These are phyloP conservation scores for Phodopus roborovskii DNA, from an alignment of 2,113 vertebrate species.

Conservation along the genomic window DNA sequence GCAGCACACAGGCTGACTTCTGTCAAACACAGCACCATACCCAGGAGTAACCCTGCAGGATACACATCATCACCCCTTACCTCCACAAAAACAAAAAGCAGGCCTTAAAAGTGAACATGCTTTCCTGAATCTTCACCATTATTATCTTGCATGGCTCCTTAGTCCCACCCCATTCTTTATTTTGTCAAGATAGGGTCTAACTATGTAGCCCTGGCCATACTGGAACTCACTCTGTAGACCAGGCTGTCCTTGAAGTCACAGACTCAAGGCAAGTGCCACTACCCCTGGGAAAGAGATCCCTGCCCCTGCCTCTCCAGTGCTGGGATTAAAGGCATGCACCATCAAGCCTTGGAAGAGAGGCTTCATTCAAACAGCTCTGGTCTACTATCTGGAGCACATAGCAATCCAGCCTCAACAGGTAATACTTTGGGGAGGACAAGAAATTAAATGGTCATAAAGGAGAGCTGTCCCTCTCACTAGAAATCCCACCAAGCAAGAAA, in stretches of 20 bases:
- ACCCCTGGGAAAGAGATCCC: background rate
- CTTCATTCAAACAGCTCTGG: background rate
- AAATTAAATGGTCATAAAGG: rapidly evolving
- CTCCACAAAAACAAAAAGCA: background rate
- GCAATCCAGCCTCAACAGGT: background rate
- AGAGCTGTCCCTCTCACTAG: background rate
- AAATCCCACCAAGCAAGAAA: conserved; percentile 10
- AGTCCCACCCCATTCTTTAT: background rate
- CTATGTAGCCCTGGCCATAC: background rate
- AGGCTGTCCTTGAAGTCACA: background rate
- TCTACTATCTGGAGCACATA: background rate
- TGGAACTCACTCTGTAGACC: background rate
- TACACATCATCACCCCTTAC: background rate
- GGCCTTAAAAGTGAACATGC: background rate
- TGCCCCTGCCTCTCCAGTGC: background rate
- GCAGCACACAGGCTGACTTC: too few species aligned
- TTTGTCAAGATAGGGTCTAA: background rate
- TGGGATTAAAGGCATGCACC: background rate
- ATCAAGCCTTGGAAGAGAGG: background rate
- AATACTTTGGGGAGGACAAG: background rate
- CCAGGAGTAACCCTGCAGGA: background rate
- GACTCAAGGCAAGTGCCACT: too few species aligned
- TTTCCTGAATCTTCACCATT: background rate
- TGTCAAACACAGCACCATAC: too few species aligned
- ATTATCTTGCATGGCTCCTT: background rate